phyloP scores from a whole-genome alignment of 2,797 vertebrate species.

The Zenarchopterus dispar region DNA sequence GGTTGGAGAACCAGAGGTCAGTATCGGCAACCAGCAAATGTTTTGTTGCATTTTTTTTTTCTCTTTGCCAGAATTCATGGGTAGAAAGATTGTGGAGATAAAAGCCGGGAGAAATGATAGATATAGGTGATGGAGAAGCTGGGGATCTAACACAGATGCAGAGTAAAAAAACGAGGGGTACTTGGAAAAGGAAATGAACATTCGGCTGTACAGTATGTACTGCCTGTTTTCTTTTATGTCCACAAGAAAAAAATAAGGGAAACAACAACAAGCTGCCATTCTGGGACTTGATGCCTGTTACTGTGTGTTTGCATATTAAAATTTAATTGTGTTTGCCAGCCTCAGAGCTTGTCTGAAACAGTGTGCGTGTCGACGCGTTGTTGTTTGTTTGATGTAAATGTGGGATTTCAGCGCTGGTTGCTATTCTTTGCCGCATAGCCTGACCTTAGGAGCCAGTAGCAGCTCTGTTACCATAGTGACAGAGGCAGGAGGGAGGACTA shows the following conservation, averaged over 20 bases:
- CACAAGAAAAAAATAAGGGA: slow-evolving; percentile 29
- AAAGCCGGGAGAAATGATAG: neutral
- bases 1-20: slow-evolving; percentile 90
- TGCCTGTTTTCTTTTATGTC: slow-evolving; percentile 24
- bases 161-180: neutral
- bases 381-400: slow-evolving; percentile 59
- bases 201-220: slow-evolving; percentile 12
- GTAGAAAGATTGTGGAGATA: neutral
- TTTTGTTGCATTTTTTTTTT: neutral
- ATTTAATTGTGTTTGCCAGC: slow-evolving; percentile 12
- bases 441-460: slow-evolving; percentile 68
- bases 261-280: slow-evolving; percentile 28
- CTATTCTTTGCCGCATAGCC: slow-evolving; percentile 69
- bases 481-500: slow-evolving; percentile 68
- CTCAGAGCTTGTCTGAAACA: neutral
- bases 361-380: slow-evolving; percentile 8
- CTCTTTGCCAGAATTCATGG: too few species aligned
- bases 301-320: slow-evolving; percentile 15
- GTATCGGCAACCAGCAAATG: slow-evolving; percentile 26
- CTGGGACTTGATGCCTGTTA: slow-evolving; percentile 1
- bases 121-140: slow-evolving; percentile 6
- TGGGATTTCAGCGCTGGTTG: slow-evolving; percentile 63
- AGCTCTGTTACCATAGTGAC: slow-evolving; percentile 79
- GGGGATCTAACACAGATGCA: neutral
- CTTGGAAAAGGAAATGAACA: too few species aligned